Evolutionary conservation across 2,888 invertebrate genomes (phyloP).

Genomic region (Plagiodera versicolora): DNA sequence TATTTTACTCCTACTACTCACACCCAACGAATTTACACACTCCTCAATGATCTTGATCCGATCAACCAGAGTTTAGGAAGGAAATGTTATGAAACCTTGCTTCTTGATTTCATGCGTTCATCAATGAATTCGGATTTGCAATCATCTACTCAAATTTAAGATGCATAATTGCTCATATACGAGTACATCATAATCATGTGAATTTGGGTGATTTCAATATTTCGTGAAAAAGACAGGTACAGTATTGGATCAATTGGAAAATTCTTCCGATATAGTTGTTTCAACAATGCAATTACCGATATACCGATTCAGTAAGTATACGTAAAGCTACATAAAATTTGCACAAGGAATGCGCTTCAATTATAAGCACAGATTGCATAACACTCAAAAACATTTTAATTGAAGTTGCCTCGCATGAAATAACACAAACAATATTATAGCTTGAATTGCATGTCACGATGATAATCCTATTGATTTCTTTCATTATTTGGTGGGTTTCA

Average conservation of each 20-base stretch:
- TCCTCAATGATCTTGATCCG: neutral
- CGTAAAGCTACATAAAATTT: neutral
- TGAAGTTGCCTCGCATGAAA: neutral
- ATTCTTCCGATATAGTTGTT: too few relatives aligned
- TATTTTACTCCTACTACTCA: neutral
- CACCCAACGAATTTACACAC: neutral
- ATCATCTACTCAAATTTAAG: too few relatives aligned
- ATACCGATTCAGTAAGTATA: neutral
- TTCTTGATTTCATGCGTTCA: too few relatives aligned
- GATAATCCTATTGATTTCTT: neutral
- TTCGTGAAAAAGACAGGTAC: neutral
- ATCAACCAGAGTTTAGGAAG: too few relatives aligned
- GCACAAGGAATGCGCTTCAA: neutral
- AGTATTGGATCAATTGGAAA: too few relatives aligned
- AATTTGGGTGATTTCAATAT: neutral
- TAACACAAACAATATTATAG: neutral
- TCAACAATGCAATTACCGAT: neutral
- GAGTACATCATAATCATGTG: too few relatives aligned
- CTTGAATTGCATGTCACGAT: neutral
- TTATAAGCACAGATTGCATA: neutral
- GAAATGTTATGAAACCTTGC: too few relatives aligned
- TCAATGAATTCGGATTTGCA: too few relatives aligned
- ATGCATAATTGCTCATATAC: too few relatives aligned
- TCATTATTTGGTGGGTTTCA: too few relatives aligned
- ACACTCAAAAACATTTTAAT: neutral